phyloP scores from a whole-genome alignment of 2,888 invertebrate species.

The Mystacides longicornis region DNA sequence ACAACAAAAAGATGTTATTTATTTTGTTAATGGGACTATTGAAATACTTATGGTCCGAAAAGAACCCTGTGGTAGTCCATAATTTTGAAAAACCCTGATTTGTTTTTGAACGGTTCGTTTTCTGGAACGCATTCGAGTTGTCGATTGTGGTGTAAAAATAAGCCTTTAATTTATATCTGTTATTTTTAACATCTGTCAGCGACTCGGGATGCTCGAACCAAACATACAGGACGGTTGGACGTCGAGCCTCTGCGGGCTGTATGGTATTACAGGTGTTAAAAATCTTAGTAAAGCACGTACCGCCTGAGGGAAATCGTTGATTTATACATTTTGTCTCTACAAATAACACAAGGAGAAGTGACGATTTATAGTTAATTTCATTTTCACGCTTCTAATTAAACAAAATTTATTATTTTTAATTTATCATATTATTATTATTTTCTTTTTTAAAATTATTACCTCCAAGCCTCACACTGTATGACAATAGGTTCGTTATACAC shows the following conservation, averaged over 20 bases:
- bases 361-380: constrained; percentile 17
- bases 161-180: constrained; percentile 23
- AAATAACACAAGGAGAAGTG: neutral
- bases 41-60: too few relatives aligned
- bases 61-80: too few relatives aligned
- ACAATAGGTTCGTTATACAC: neutral
- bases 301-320: neutral
- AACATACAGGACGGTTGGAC: neutral
- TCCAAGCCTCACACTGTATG: neutral
- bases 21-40: too few relatives aligned
- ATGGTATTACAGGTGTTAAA: neutral
- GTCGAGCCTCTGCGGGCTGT: neutral
- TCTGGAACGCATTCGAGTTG: neutral
- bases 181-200: constrained; percentile 23
- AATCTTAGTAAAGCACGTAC: neutral
- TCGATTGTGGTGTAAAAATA: constrained; percentile 12
- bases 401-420: constrained; percentile 17
- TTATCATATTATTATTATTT: constrained; percentile 6
- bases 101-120: too few relatives aligned
- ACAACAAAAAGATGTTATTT: too few relatives aligned
- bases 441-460: neutral
- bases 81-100: too few relatives aligned
- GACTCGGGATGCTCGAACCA: neutral
- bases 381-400: constrained; percentile 15
- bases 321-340: constrained; percentile 1